Conservation (phyloP, 2,888 invertebrate genomes). For the Sycophila texana region DNA sequence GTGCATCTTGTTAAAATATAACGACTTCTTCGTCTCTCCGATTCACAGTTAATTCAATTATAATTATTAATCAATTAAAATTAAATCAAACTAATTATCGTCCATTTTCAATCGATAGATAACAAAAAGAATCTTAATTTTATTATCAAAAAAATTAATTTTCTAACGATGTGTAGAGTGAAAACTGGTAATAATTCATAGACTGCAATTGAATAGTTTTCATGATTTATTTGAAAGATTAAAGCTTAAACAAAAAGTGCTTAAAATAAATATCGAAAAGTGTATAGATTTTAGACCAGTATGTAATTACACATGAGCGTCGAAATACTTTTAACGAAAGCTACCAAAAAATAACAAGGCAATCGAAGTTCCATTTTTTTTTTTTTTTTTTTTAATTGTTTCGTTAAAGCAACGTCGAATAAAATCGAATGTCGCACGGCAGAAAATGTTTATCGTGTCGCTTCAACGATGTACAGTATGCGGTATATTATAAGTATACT, state of each 20-base stretch:
- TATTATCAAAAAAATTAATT: too few relatives aligned
- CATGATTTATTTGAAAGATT: slow-evolving; percentile 39
- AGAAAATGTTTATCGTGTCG: background rate
- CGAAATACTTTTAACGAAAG: slow-evolving; percentile 29
- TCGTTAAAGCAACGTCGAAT: background rate
- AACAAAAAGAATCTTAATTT: too few relatives aligned
- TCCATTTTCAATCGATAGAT: too few relatives aligned
- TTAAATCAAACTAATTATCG: background rate
- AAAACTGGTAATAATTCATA: background rate
- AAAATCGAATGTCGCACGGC: background rate
- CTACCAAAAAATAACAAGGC: background rate
- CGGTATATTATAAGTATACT: background rate
- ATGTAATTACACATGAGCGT: slow-evolving; percentile 11
- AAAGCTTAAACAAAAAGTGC: slow-evolving; percentile 40
- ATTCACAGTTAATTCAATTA: background rate
- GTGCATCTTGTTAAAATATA: background rate
- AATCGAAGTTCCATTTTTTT: background rate
- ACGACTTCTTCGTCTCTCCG: background rate
- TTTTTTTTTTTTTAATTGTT: too few relatives aligned
- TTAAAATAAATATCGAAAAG: slow-evolving; percentile 34
- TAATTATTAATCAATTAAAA: background rate
- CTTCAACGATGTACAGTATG: too few relatives aligned
- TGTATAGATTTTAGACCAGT: slow-evolving; percentile 19
- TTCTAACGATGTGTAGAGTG: background rate
- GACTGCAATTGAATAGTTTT: slow-evolving; percentile 12